Percentiles rank a stretch among this genome's conserved stretches.
Conservation (phyloP, 2,888 invertebrate genomes). For the Andrena hattorfiana region DNA sequence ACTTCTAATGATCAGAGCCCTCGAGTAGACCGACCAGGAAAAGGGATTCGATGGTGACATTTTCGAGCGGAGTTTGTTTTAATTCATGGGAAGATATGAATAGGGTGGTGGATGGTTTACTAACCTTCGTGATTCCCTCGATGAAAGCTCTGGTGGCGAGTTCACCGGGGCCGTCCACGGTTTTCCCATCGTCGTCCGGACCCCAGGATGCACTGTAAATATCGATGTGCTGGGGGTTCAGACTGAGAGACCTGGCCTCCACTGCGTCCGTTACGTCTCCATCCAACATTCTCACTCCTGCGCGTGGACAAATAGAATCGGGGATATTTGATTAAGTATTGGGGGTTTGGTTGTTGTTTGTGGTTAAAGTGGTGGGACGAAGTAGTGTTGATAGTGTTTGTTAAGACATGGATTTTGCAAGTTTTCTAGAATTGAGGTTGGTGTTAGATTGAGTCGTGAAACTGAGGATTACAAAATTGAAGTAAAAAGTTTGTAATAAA, state of each 20-base stretch:
- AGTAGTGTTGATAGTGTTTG: no score
- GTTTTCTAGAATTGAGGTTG: no score
- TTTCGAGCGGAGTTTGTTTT: background rate
- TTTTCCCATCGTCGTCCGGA: conserved; percentile 99
- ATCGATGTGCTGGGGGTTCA: conserved; percentile 98
- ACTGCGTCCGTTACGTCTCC: conserved; percentile 99
- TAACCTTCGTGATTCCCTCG: conserved; percentile 96
- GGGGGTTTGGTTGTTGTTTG: no score
- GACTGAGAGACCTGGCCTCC: conserved; percentile 96
- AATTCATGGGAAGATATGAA: background rate
- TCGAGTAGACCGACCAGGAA: no score
- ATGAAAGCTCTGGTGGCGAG: conserved; percentile 97
- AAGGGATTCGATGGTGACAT: background rate
- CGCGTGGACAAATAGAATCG: conserved; percentile 15
- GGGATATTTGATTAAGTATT: background rate
- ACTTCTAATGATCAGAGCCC: no score
- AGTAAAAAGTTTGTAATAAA: no score
- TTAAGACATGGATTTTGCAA: no score
- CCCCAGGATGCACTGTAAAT: conserved; percentile 99
- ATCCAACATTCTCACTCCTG: conserved; percentile 98
- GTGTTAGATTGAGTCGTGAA: no score
- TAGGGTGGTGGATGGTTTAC: conserved; percentile 13
- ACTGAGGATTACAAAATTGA: no score
- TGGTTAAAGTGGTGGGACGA: no score
- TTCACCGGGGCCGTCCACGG: conserved; percentile 98